Evolutionary conservation across 2,113 vertebrate species (phyloP).

Genomic region (human (Homo sapiens)): GRCh38 chr16:79205501-79206000

Average conservation of each 20-base stretch:
- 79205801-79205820: not conserved
- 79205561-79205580: not conserved
- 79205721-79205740: not conserved
- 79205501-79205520: slow-evolving; percentile 36
- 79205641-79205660: slow-evolving; percentile 59
- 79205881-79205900: slow-evolving; percentile 3
- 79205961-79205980: slow-evolving; percentile 29
- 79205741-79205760: slow-evolving; percentile 25
- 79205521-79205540: slow-evolving; percentile 44
- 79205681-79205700: slow-evolving; percentile 55
- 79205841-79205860: not conserved
- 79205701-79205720: not conserved
- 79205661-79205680: slow-evolving; percentile 41
- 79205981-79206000: slow-evolving; percentile 51
- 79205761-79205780: slow-evolving; percentile 17
- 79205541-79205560: slow-evolving; percentile 69
- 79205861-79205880: not conserved
- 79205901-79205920: slow-evolving; percentile 45
- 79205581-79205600: slow-evolving; percentile 55
- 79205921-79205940: slow-evolving; percentile 59
- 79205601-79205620: slow-evolving; percentile 46
- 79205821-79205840: not conserved
- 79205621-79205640: slow-evolving; percentile 71
- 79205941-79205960: slow-evolving; percentile 7
- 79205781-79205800: slow-evolving; percentile 62